A percentile compares a stretch with the other conserved stretches of the same genome.
These are phyloP conservation scores for Arothron firmamentum DNA, from an alignment of 2,113 vertebrate genomes.

Conservation along the genomic window DNA sequence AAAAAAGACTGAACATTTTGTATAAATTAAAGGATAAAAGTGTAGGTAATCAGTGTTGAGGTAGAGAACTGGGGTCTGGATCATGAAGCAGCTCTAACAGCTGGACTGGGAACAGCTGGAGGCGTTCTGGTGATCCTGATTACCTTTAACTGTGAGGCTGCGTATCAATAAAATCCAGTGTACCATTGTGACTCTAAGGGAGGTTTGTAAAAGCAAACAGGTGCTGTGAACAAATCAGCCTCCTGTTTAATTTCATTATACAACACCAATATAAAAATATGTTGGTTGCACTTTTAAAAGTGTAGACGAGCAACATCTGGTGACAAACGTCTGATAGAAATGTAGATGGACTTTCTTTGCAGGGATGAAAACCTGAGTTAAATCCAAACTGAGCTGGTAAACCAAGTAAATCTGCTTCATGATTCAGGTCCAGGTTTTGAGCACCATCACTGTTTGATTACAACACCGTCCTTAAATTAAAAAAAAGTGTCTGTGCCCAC, in stretches of 20 bases:
- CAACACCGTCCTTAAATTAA: constrained; percentile 29
- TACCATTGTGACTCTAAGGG: too few relatives aligned
- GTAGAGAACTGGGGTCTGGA: constrained; percentile 52
- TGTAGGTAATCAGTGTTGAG: constrained; percentile 54
- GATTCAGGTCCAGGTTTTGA: constrained; percentile 21
- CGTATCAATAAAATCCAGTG: too few relatives aligned
- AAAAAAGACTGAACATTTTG: background rate
- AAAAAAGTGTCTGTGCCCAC: constrained; percentile 45
- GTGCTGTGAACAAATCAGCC: too few relatives aligned
- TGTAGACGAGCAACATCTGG: background rate
- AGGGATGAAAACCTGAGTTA: constrained; percentile 3
- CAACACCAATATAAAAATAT: background rate
- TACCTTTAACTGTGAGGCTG: background rate
- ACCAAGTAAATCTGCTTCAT: constrained; percentile 2
- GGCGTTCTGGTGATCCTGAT: background rate
- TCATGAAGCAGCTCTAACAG: background rate
- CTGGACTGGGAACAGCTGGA: constrained; percentile 7
- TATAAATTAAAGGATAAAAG: background rate
- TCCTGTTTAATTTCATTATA: too few relatives aligned
- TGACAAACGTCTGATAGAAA: background rate
- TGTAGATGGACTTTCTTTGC: background rate
- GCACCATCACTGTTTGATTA: constrained; percentile 23
- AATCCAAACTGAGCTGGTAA: background rate
- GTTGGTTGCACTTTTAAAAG: background rate
- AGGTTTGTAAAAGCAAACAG: too few relatives aligned